These are phyloP conservation scores for Chaitophorus viminalis DNA, from an alignment of 2,888 invertebrate species.

Conservation along the genomic window DNA sequence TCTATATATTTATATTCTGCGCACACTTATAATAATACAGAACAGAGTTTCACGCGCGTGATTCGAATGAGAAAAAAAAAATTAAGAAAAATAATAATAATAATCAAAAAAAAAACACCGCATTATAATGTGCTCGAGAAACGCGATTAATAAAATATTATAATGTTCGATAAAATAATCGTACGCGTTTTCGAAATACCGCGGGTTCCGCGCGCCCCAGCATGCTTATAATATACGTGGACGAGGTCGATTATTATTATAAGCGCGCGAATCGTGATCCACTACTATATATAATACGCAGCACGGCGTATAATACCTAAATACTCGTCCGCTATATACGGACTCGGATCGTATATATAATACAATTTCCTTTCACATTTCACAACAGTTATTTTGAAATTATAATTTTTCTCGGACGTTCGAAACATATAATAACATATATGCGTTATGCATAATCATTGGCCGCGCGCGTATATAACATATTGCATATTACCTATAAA, in stretches of 20 bases:
- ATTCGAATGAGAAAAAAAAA: too few species aligned
- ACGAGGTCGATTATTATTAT: neutral
- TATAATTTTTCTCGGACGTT: conserved; percentile 1
- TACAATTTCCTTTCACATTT: conserved; percentile 37
- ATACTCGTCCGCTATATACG: neutral
- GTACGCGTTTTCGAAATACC: neutral
- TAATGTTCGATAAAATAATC: neutral
- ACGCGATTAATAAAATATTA: neutral
- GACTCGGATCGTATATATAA: neutral
- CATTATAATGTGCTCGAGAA: neutral
- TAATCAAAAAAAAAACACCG: too few species aligned
- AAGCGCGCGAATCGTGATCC: conserved; percentile 1
- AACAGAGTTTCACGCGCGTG: too few species aligned
- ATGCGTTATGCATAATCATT: neutral
- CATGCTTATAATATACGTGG: neutral
- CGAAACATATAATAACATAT: neutral
- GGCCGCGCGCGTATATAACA: neutral
- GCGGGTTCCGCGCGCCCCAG: neutral
- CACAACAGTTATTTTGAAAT: conserved; percentile 14
- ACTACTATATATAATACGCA: neutral
- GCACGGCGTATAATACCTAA: neutral
- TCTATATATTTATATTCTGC: too few species aligned
- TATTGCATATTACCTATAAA: too few species aligned
- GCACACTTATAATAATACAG: too few species aligned
- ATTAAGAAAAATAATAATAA: too few species aligned